A percentile compares a stretch with the other conserved stretches of the same genome.
These are phyloP conservation scores for Danio kyathit DNA, from an alignment of 2,797 vertebrate species.

Conservation along the genomic window DNA sequence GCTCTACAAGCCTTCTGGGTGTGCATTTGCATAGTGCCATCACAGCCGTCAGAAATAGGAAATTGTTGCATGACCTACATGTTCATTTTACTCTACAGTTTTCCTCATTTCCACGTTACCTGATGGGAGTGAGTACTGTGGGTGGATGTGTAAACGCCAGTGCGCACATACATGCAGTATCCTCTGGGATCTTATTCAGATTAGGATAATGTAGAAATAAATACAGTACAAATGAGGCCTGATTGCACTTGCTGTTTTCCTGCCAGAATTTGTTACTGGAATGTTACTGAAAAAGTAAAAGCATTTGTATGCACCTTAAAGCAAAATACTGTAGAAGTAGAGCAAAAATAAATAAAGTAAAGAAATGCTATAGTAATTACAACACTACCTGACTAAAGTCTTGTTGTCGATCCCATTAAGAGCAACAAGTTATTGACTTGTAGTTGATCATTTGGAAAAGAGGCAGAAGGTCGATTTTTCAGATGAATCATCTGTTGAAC, in stretches of 20 bases:
- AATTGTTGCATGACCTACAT: slow-evolving; percentile 54
- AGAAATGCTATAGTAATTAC: too few species aligned
- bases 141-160: neutral
- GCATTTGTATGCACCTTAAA: too few species aligned
- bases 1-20: neutral
- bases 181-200: slow-evolving; percentile 29
- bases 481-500: too few species aligned
- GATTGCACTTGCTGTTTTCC: neutral
- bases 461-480: too few species aligned
- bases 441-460: too few species aligned
- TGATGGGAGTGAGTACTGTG: neutral
- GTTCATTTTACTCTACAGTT: slow-evolving; percentile 5
- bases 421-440: too few species aligned
- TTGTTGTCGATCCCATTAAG: too few species aligned
- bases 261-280: neutral
- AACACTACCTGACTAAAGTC: too few species aligned
- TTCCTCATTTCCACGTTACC: slow-evolving; percentile 12
- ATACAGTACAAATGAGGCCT: slow-evolving; percentile 10
- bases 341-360: too few species aligned
- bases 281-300: neutral
- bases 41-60: slow-evolving; percentile 22
- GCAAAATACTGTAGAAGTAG: neutral
- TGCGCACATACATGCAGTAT: neutral
- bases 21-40: slow-evolving; percentile 43
- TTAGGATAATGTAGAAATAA: slow-evolving; percentile 22